Percentiles rank a stretch among this genome's conserved stretches.
phyloP scores from a whole-genome alignment of 2,113 vertebrate genomes.

The Neolamprologus ventralis region DNA sequence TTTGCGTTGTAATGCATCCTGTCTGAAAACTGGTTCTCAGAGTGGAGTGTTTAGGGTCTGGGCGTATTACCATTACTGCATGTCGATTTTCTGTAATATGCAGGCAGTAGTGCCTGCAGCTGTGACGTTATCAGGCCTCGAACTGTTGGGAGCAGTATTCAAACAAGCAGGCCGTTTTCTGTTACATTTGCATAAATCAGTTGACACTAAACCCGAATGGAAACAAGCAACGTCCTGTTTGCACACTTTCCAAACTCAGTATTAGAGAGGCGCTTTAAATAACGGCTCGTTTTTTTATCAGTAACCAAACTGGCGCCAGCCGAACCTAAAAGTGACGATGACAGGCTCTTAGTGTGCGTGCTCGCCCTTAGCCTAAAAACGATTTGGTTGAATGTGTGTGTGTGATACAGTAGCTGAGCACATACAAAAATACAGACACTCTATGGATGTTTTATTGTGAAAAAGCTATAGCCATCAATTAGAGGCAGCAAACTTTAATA shows the following conservation, averaged over 20 bases:
- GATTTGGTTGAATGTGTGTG: neutral
- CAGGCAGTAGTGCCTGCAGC: conserved; percentile 2
- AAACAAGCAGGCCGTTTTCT: conserved; percentile 22
- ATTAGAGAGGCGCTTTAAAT: conserved; percentile 12
- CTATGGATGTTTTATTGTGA: conserved; percentile 16
- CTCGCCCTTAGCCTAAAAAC: neutral
- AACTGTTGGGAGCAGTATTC: conserved; percentile 7
- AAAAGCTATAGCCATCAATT: conserved; percentile 26
- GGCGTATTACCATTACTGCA: neutral
- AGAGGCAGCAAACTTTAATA: conserved; percentile 31
- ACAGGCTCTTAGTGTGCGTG: neutral
- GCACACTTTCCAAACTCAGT: conserved; percentile 6
- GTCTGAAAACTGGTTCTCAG: neutral
- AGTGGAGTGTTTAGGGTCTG: neutral
- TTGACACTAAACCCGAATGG: conserved; percentile 19
- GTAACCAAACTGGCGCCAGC: neutral
- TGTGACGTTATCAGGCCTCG: conserved; percentile 15
- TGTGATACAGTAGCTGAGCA: conserved; percentile 3
- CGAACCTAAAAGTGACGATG: neutral
- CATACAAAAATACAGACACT: conserved; percentile 6
- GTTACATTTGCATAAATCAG: conserved; percentile 53
- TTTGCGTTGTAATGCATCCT: conserved; percentile 20
- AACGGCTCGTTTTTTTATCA: neutral
- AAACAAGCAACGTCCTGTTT: conserved; percentile 42
- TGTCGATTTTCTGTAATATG: neutral